These are phyloP conservation scores for Aegotheles bennettii DNA, from an alignment of 2,113 vertebrate genomes.

Conservation along the genomic window DNA sequence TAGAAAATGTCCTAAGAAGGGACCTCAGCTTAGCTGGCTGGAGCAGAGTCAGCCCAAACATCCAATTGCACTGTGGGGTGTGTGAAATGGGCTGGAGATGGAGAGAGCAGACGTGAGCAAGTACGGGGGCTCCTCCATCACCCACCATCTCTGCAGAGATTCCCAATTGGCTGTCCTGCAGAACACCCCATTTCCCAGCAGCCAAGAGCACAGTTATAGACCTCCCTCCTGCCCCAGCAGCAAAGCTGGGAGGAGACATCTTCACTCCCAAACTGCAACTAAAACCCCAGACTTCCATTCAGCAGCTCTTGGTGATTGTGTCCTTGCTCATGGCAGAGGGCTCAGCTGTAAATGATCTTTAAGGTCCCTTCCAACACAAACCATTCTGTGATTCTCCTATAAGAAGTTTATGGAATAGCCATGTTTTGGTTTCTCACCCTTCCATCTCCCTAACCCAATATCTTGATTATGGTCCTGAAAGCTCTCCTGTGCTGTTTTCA, in stretches of 20 bases:
- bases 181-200: neutral
- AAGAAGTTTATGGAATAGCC: neutral
- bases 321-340: no score
- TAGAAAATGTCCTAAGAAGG: neutral
- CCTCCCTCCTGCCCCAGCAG: neutral
- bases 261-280: no score
- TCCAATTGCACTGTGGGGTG: accelerated
- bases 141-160: neutral
- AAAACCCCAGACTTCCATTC: no score
- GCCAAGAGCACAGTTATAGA: no score
- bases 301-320: no score
- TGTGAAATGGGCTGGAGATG: accelerated
- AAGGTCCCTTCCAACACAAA: no score
- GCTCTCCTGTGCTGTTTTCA: neutral
- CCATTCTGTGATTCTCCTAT: neutral
- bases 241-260: neutral
- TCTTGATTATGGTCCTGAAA: neutral
- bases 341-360: no score
- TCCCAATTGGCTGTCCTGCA: neutral
- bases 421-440: neutral
- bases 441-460: neutral
- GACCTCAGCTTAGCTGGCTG: no score
- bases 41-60: neutral
- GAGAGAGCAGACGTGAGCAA: neutral
- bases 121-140: neutral